phyloP scores from a whole-genome alignment of 1,140 invertebrate species.

The Drosophila tristis region DNA sequence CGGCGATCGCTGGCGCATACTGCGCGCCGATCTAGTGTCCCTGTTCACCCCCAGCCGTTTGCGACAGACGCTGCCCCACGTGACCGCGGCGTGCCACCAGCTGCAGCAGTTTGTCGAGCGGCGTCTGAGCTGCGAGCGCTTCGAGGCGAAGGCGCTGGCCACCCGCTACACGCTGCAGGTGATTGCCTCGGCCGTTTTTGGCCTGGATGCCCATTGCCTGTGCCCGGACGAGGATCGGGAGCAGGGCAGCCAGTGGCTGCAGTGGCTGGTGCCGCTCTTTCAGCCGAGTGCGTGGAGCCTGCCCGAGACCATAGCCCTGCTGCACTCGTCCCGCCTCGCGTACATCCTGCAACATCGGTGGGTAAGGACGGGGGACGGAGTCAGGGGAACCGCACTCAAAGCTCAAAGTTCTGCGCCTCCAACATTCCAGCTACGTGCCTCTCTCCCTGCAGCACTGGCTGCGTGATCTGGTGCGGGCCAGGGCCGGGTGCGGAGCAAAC shows the following conservation, averaged over 20 bases:
- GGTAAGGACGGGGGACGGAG: slow-evolving; percentile 1
- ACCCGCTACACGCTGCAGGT: slow-evolving; percentile 65
- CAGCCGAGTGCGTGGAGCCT: slow-evolving; percentile 51
- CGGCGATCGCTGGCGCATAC: slow-evolving; percentile 47
- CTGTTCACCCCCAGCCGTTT: slow-evolving; percentile 61
- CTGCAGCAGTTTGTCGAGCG: slow-evolving; percentile 19
- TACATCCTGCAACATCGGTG: slow-evolving; percentile 48
- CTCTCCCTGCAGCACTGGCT: slow-evolving; percentile 44
- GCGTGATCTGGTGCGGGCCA: slow-evolving; percentile 17
- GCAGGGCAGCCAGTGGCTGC: slow-evolving; percentile 28
- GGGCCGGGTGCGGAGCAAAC: background rate
- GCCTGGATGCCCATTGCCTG: slow-evolving; percentile 54
- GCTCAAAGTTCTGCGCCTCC: background rate
- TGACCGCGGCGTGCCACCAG: slow-evolving; percentile 29
- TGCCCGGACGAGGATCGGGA: background rate
- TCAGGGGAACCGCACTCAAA: background rate
- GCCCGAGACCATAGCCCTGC: slow-evolving; percentile 55
- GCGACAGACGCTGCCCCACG: slow-evolving; percentile 46
- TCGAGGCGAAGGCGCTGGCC: slow-evolving; percentile 53
- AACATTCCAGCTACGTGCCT: slow-evolving; percentile 49
- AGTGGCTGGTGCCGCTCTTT: slow-evolving; percentile 49
- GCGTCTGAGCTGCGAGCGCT: background rate
- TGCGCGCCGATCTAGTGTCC: slow-evolving; percentile 52
- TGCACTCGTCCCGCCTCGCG: slow-evolving; percentile 51
- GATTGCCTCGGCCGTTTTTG: slow-evolving; percentile 58